Conservation (phyloP, 2,888 invertebrate species). For the Lepidocyrtinus sp. region DNA sequence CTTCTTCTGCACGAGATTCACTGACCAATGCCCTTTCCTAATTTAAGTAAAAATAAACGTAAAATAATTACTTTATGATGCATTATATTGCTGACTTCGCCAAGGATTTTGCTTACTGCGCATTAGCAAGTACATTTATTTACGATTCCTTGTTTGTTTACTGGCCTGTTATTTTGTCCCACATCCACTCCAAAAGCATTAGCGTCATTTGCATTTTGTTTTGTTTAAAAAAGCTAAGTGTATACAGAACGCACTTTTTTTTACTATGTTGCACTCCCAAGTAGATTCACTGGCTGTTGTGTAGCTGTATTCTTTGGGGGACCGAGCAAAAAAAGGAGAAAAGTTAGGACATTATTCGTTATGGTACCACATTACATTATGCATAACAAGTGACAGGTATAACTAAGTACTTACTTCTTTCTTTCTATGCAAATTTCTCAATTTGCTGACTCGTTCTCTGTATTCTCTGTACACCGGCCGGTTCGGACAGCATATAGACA, state of each 20-base stretch:
- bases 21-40: no score
- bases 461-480: constrained; percentile 40
- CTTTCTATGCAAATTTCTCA: constrained; percentile 20
- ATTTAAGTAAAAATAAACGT: no score
- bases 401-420: constrained; percentile 29
- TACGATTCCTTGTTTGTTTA: constrained; percentile 10
- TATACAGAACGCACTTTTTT: constrained; percentile 13
- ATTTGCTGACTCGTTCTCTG: neutral
- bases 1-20: no score
- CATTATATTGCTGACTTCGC: no score
- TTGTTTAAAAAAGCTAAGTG: neutral
- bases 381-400: constrained; percentile 21
- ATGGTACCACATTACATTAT: constrained; percentile 36
- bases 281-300: neutral
- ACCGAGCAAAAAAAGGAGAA: constrained; percentile 13
- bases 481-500: constrained; percentile 7
- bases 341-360: constrained; percentile 13
- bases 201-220: constrained; percentile 25
- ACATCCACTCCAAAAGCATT: constrained; percentile 28
- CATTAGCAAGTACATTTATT: constrained; percentile 22
- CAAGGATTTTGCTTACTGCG: constrained; percentile 18
- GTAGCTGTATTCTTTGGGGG: neutral
- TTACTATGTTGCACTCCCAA: no score
- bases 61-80: no score
- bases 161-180: constrained; percentile 28